These are phyloP conservation scores for Hycleus cichorii DNA, from an alignment of 1,140 invertebrate species.

Conservation along the genomic window DNA sequence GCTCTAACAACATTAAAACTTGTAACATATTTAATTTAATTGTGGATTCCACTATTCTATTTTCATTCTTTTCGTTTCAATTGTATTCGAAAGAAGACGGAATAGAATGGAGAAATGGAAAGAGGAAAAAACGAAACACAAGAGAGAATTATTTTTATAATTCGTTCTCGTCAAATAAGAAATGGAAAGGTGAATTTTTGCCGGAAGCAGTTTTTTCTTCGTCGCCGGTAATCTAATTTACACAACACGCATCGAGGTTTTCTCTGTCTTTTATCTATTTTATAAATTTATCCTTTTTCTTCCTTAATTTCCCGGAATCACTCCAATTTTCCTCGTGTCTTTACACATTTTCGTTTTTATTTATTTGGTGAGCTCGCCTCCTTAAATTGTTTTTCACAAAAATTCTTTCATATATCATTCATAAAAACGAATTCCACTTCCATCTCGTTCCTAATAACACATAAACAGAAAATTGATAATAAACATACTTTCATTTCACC, in stretches of 20 bases:
- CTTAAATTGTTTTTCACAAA: constrained; percentile 10
- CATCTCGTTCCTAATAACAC: neutral
- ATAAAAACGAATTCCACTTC: constrained; percentile 2
- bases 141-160: constrained; percentile 14
- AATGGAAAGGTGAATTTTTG: constrained; percentile 16
- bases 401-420: constrained; percentile 13
- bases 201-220: constrained; percentile 17
- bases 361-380: constrained; percentile 11
- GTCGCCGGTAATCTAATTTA: constrained; percentile 19
- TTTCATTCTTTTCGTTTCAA: too few relatives aligned
- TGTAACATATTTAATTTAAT: constrained; percentile 2
- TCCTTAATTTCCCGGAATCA: constrained; percentile 17
- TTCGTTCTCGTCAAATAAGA: constrained; percentile 16
- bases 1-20: constrained; percentile 9
- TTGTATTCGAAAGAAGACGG: too few relatives aligned
- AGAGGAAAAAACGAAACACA: too few relatives aligned
- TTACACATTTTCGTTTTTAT: constrained; percentile 18
- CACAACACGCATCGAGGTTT: constrained; percentile 20
- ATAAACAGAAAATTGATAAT: constrained; percentile 4
- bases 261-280: constrained; percentile 21
- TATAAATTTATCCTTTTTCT: constrained; percentile 21
- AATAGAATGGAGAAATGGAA: too few relatives aligned
- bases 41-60: too few relatives aligned
- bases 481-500: neutral
- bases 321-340: constrained; percentile 19